Evolutionary conservation across 1,140 invertebrate genomes (phyloP), one percentile per base, ranked within the genome.

Genomic region (Microplitis mediator): DNA sequence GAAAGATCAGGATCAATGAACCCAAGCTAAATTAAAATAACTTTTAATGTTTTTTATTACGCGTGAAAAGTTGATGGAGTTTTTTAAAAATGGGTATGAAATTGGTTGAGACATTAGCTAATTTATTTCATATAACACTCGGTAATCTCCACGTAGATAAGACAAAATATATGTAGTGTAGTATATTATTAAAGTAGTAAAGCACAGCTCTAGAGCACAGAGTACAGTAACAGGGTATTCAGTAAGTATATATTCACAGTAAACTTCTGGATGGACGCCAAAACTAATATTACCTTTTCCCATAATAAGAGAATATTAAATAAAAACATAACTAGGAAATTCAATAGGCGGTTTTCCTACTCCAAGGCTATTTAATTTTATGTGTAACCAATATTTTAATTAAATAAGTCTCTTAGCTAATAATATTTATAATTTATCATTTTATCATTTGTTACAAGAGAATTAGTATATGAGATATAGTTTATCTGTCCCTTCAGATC

Each of bases 211-310:
- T n/a, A n/a, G 50, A 67, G 45, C n/a, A 39, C 51, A 58, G 31
- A 67, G 45, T 9, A 39, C 34, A 11, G 52, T 23, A 23, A 23
- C 23, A 23, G 23, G 23, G 23, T 69, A 45, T 60, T 60, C 34
- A 35, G 31, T 51, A 31, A 36, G 51, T 51, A 56, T 51, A 67
- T 68, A 68, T 68, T 56, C 32, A 64, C 32, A 64, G 36, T 23
- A 16, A 62, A 39, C 36, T 65, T 32, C 61, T 66, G 73, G 71
- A 70, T 74, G 62, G 52, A 36, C 58, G 60, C 68, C 62, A 65
- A 61, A 75, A 69, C 69, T 75, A 75, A 75, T 75, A 75, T 75
- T 75, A 69, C 74, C 69, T 72, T 75, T 75, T 69, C 68, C 60
- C 67, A 72, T 72, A 72, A 75, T 72, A 50, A 39, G 56, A 60